Base-by-base conservation (phyloP, 2,797 vertebrate genomes). In the Rhodeus uyekii region DNA sequence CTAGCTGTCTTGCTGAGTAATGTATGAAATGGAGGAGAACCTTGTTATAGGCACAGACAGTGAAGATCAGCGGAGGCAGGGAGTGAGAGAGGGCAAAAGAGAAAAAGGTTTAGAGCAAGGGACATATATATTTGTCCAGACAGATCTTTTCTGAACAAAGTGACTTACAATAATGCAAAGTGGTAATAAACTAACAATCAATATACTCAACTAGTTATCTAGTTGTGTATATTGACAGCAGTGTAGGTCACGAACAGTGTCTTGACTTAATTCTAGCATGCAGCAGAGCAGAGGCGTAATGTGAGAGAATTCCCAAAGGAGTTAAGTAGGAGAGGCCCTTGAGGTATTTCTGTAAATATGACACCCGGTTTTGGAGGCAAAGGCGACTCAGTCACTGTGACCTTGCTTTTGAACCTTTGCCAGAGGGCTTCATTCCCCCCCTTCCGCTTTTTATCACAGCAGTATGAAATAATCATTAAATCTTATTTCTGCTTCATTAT, bases 1-100 rank as follows among this genome's bases (percentile, higher is more conserved):
- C 77, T 80, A 22, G 55, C 24, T 64, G 1, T 83, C 55, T 83
- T 78, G 63, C 72, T 87, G 81, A 86, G 86, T 73, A 84, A 84
- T 80, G 75, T 64, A 68, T 77, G 71, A 79, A 78, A 78, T 76
- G 48, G 63, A 74, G 61, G 61, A 19, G 71, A 60, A 60, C 39
- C 74, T 77, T 68, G 46, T 74, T 61, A 29, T 60, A 81, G 77
- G 5, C 34, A 68, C 36, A 71, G 48, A 34, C 27, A 19, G 67
- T 60, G 27, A 72, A 36, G 67, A 80, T 60, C 38, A 72, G 53
- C 13, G 67, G 60, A 48, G 55, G 32, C 2, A 64, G 48, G 3
- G n/a, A 78, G 68, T 42, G 16, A 72, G 53, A 65, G n/a, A 79
- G 69, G 60, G 65, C 16, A 58, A 39, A 19, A 69, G 46, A 68